Base-by-base conservation (phyloP, 2,113 vertebrate species). In the Tichodroma muraria region DNA sequence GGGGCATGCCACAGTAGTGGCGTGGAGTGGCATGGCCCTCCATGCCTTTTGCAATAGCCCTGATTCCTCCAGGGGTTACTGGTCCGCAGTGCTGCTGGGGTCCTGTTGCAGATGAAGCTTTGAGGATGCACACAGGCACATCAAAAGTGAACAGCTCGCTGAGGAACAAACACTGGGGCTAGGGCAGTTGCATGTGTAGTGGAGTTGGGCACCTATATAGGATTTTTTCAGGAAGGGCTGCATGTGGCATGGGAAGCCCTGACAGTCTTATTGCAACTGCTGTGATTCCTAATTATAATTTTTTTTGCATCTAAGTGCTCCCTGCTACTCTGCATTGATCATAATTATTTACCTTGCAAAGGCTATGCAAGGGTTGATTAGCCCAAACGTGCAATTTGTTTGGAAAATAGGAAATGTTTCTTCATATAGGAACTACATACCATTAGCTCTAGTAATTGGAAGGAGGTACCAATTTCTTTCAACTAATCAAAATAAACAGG, bases 1-100 rank as follows among this genome's bases (percentile, higher is more conserved):
- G 31, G n/a, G 33, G 21, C 15, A 40, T 3, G 2, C 11, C 0
- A 4, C 1, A 1, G 19, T 56, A 15, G n/a, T n/a, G n/a, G n/a
- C n/a, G n/a, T 1, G 4, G 24, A 27, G 9, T 33, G 25, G 7
- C 2, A 0, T n/a, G 35, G 16, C 24, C 13, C 23, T 72, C 33
- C 35, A 13, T 10, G 30, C 10, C 35, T n/a, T 89, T 59, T 71
- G 16, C 57, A 50, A 15, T 20, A 42, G 23, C 37, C 6, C 20
- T 27, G 15, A 22, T 16, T 82, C 52, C n/a, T 79, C 9, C 57
- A 33, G 23, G 33, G 23, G 5, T 49, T 45, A 9, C 49, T 3
- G 5, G 15, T n/a, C 12, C 1, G 0, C 0, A 2, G 57, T 22
- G 44, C 57, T 85, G 33, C 57, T 7, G 2, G 22, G 5, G 17